Base-by-base conservation (phyloP, 1,140 invertebrate genomes). In the Drosophila eugracilis region DNA sequence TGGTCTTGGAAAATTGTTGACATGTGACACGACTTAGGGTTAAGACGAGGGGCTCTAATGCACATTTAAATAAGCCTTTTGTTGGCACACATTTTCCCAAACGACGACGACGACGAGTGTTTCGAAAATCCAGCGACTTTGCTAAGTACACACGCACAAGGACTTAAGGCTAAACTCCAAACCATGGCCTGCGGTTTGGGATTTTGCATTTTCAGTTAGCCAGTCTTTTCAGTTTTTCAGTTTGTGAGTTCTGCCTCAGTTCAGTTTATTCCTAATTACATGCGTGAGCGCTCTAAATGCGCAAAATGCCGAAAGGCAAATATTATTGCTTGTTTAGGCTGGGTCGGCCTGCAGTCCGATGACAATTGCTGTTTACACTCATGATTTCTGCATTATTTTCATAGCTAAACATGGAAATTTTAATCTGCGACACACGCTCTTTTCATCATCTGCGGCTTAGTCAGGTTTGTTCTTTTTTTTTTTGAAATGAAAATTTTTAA, bases 261-360 rank as follows among this genome's bases (percentile, higher is more conserved):
- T 67, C 45, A 49, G 44, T 75, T 75, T 67, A 39, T 75, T 75
- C 54, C 72, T 76, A 76, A 76, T 76, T 76, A 76, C 63, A 76
- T 76, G 74, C 74, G 74, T 76, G 74, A 75, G 74, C 72, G 74
- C 74, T 62, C 74, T 75, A 76, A 76, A 76, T 76, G 74, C 55
- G 72, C 71, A 75, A 66, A 75, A 65, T 66, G 72, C 28, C 19
- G 42, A 71, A 58, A 70, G 70, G 72, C 59, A 75, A 75, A 75
- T 75, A 75, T 75, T 75, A 57, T 75, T 75, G 72, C 72, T 75
- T 75, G 60, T 75, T 75, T 75, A 75, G 72, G 71, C 12, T 48
- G 9, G 42, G 30, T 34, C 72, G 34, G 17, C 36, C 9, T 17
- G 12, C 7, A 39, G 15, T 10, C 49, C 28, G 24, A 32, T 59